Conservation (phyloP, 2,888 invertebrate species). For the Phania funesta region DNA sequence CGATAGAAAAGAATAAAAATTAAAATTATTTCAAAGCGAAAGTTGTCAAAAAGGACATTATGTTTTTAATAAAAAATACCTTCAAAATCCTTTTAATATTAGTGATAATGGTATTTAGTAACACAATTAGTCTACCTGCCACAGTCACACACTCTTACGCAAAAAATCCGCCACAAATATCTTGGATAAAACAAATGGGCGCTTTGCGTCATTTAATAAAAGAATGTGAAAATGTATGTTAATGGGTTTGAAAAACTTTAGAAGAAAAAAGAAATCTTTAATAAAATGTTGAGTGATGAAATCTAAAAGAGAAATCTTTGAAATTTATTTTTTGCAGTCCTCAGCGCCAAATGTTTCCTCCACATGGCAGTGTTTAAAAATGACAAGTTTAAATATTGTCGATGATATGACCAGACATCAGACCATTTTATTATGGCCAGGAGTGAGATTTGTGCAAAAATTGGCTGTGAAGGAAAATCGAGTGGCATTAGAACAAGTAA, state of each 20-base stretch:
- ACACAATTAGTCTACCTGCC: constrained; percentile 17
- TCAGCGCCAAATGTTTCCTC: constrained; percentile 22
- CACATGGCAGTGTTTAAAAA: constrained; percentile 80
- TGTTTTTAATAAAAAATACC: constrained; percentile 10
- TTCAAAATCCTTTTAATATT: constrained; percentile 28
- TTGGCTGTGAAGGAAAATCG: constrained; percentile 4
- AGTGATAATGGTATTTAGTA: neutral
- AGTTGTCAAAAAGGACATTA: constrained; percentile 10
- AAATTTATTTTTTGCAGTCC: constrained; percentile 17
- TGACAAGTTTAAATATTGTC: constrained; percentile 80
- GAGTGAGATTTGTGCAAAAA: constrained; percentile 82
- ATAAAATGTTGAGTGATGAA: neutral
- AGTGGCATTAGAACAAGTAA: neutral
- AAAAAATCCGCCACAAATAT: constrained; percentile 5
- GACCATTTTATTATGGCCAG: constrained; percentile 84
- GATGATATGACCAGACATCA: constrained; percentile 84
- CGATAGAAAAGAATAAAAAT: neutral
- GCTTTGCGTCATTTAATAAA: constrained; percentile 47
- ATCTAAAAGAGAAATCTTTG: neutral
- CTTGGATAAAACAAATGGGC: constrained; percentile 55
- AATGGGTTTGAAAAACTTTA: neutral
- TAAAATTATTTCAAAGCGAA: neutral
- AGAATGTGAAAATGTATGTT: constrained; percentile 61
- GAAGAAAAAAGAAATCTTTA: neutral
- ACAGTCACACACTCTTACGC: neutral